Conservation (phyloP, 2,113 vertebrate species). For the Albula glossodonta region DNA sequence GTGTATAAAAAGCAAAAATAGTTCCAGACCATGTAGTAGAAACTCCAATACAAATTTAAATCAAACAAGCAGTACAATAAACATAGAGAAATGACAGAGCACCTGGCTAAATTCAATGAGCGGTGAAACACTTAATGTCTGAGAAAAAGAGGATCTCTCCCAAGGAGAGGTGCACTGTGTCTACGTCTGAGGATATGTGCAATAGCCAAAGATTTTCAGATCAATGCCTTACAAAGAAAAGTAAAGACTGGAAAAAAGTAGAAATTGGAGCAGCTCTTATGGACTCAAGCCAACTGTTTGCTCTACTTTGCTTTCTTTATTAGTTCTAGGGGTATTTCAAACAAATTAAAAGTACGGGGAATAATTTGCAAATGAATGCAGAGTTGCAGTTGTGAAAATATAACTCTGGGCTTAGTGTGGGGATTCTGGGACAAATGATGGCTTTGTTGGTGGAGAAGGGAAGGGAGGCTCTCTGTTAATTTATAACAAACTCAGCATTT, state of each 20-base stretch:
- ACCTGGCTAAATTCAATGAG: background rate
- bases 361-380: constrained; percentile 97
- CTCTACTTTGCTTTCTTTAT: constrained; percentile 86
- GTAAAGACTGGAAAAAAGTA: constrained; percentile 27
- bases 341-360: constrained; percentile 83
- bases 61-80: background rate
- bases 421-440: constrained; percentile 85
- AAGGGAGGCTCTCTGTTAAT: constrained; percentile 86
- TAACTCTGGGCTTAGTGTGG: constrained; percentile 87
- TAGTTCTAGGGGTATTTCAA: constrained; percentile 90
- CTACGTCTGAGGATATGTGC: constrained; percentile 21
- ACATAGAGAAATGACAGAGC: background rate
- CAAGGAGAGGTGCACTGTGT: background rate
- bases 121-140: constrained; percentile 36
- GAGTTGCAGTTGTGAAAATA: constrained; percentile 91
- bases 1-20: background rate
- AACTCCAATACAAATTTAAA: background rate
- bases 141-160: background rate
- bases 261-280: constrained; percentile 79
- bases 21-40: background rate
- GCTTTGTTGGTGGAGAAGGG: constrained; percentile 77
- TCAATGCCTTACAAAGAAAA: constrained; percentile 22
- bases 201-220: constrained; percentile 32
- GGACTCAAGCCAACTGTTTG: constrained; percentile 83
- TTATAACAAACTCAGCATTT: constrained; percentile 95